A percentile compares a stretch with the other conserved stretches of the same genome.
Conservation (phyloP, 1,140 invertebrate genomes). For the Magallana angulata region DNA sequence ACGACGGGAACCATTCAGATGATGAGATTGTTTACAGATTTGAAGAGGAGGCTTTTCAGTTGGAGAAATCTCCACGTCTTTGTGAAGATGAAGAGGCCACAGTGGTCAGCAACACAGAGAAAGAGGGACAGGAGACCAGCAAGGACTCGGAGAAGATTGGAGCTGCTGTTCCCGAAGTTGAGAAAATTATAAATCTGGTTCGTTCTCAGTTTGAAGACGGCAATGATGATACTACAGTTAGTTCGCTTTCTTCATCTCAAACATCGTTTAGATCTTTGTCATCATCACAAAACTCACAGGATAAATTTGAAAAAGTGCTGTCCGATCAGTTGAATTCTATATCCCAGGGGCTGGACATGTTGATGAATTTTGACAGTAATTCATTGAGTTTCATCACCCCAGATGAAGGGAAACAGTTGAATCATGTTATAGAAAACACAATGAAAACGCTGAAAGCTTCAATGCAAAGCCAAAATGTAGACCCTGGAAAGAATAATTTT, state of each 20-base stretch:
- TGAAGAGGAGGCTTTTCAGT: not conserved
- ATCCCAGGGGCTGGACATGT: not conserved
- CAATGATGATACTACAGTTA: not conserved
- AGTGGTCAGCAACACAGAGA: not conserved
- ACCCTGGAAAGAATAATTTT: not conserved
- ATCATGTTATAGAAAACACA: slow-evolving; percentile 5
- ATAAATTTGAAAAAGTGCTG: not conserved
- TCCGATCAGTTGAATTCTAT: not conserved
- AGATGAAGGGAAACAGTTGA: not conserved
- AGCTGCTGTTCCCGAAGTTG: not conserved
- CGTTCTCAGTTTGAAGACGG: not conserved
- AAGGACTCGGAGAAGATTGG: not conserved
- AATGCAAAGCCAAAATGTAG: not conserved
- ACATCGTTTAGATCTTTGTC: slow-evolving; percentile 12
- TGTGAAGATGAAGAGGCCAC: not conserved
- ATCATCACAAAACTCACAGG: not conserved
- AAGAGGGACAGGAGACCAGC: not conserved
- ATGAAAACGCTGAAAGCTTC: not conserved
- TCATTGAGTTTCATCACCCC: not conserved
- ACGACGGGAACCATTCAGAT: not conserved
- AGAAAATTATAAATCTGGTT: not conserved
- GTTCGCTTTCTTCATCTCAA: not conserved
- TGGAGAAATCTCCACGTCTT: not conserved
- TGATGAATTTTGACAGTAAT: not conserved
- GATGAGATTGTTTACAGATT: not conserved